phyloP scores from a whole-genome alignment of 1,140 invertebrate genomes.

The Sitodiplosis mosellana region DNA sequence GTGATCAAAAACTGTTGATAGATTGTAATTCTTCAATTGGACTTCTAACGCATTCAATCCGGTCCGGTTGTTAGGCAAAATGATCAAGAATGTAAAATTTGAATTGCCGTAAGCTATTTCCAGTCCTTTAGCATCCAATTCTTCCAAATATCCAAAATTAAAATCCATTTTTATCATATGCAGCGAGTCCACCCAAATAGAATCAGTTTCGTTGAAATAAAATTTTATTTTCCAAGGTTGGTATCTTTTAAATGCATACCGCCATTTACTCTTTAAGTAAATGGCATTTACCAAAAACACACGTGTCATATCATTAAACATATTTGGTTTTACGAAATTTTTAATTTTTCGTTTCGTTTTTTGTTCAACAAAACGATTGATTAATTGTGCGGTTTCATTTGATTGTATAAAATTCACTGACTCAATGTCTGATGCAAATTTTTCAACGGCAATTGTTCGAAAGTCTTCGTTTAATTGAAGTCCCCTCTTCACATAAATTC shows the following conservation, averaged over 20 bases:
- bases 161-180: conserved; percentile 23
- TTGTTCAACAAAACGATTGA: conserved; percentile 54
- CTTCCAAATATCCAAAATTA: conserved; percentile 22
- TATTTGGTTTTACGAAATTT: conserved; percentile 37
- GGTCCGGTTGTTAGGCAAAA: too few relatives aligned
- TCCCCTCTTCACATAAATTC: conserved; percentile 35
- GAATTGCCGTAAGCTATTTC: neutral
- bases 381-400: conserved; percentile 26
- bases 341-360: conserved; percentile 55
- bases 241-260: conserved; percentile 20
- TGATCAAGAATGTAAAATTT: neutral
- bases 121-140: conserved; percentile 7
- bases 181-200: conserved; percentile 27
- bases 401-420: conserved; percentile 32
- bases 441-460: conserved; percentile 24
- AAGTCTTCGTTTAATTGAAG: conserved; percentile 29
- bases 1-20: too few relatives aligned
- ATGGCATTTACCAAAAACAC: conserved; percentile 65
- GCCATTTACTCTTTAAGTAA: conserved; percentile 57
- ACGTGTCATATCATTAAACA: conserved; percentile 30
- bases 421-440: conserved; percentile 33
- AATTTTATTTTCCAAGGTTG: conserved; percentile 24
- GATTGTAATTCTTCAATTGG: too few relatives aligned
- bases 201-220: conserved; percentile 19
- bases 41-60: too few relatives aligned